These are phyloP conservation scores for Hydropotes inermis DNA, from an alignment of 2,113 vertebrate genomes.

Conservation along the genomic window DNA sequence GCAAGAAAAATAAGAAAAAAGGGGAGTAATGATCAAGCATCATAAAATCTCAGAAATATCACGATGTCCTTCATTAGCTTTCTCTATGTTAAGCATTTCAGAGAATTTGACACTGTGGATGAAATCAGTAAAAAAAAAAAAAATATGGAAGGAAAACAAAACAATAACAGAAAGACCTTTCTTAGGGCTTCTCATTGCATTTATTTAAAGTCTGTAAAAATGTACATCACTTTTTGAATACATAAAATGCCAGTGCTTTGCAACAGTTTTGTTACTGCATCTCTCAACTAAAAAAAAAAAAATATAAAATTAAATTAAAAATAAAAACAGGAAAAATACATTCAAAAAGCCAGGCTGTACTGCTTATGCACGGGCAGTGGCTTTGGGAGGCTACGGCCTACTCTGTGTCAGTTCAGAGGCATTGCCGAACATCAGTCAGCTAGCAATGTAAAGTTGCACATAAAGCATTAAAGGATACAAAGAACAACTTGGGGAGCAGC, in stretches of 20 bases:
- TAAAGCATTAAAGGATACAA: slow-evolving; percentile 81
- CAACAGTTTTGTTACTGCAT: slow-evolving; percentile 86
- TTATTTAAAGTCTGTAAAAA: slow-evolving; percentile 81
- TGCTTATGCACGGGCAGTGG: slow-evolving; percentile 83
- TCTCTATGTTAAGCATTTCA: slow-evolving; percentile 71
- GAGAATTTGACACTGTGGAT: slow-evolving; percentile 68
- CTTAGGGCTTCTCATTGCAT: slow-evolving; percentile 85
- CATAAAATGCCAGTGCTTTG: slow-evolving; percentile 89
- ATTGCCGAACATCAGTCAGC: slow-evolving; percentile 81
- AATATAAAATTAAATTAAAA: slow-evolving; percentile 36
- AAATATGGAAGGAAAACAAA: slow-evolving; percentile 74
- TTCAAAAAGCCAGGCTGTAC: slow-evolving; percentile 87
- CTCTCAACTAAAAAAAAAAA: slow-evolving; percentile 80
- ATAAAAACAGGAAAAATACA: slow-evolving; percentile 84
- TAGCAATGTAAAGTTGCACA: slow-evolving; percentile 79
- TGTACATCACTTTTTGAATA: slow-evolving; percentile 83
- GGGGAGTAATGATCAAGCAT: slow-evolving; percentile 68
- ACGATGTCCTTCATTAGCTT: slow-evolving; percentile 75
- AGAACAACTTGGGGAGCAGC: slow-evolving; percentile 65
- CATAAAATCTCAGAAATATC: slow-evolving; percentile 75
- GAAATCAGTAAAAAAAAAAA: slow-evolving; percentile 73
- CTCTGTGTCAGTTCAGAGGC: slow-evolving; percentile 77
- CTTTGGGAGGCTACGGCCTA: slow-evolving; percentile 78
- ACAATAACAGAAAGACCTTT: slow-evolving; percentile 80
- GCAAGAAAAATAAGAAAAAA: slow-evolving; percentile 66